Base-by-base conservation (phyloP, 2,888 invertebrate species). In the Hartigia nigra region DNA sequence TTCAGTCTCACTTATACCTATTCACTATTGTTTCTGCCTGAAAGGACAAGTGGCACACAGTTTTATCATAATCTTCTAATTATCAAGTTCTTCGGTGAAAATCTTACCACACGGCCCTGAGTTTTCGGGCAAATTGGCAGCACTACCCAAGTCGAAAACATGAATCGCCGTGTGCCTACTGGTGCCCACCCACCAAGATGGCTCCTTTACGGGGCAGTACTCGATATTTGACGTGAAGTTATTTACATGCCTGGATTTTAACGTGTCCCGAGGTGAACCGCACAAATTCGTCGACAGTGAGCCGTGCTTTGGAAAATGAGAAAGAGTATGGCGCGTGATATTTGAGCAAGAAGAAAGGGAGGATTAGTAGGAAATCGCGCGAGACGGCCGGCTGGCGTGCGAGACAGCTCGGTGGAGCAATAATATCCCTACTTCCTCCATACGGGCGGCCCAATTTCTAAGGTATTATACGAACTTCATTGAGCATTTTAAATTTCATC, bases 131-230 rank as follows among this genome's bases (percentile, higher is more conserved):
- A 39, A 39, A 39, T 5, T 39, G 39, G 39, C 14, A 39, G 77
- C 83, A 86, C 82, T 83, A 86, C 69, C 84, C 81, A 74, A 81
- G 76, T 82, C 78, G 81, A 87, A 90, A 88, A 90, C 86, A 88
- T 88, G 76, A 84, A 84, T 84, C 82, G 82, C 80, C 84, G 85
- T 85, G 89, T 55, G 23, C 23, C 55, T 23, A 55, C 55, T 31
- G 34, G 37, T 88, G 90, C 87, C 90, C 90, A 90, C 90, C 90
- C 90, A 90, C 88, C 88, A 90, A 90, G 90, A 90, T 90, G 90
- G 90, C 90, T 90, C 90, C 90, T 86, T 82, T 86, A 86, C 87
- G 90, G 89, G 87, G 87, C 88, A 88, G 88, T 88, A 88, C 87
- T 90, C 87, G 87, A 89, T 88, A 88, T 87, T 89, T 89, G 86